A percentile compares a stretch with the other conserved stretches of the same genome.
phyloP scores from a whole-genome alignment of 2,113 vertebrate species.

The Antigone vipio region DNA sequence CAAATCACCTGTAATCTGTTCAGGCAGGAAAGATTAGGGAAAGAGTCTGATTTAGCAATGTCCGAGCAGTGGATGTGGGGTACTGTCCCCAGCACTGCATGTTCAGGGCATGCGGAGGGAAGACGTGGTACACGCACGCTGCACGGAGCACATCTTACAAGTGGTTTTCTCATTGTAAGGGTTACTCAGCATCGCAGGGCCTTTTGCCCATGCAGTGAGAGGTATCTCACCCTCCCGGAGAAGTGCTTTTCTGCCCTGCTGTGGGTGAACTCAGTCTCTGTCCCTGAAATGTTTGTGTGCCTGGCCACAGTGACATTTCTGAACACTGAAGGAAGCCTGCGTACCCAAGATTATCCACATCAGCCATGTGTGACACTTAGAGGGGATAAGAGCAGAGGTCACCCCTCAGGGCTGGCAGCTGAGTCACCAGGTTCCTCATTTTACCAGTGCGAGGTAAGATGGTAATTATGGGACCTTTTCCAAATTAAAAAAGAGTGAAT shows the following conservation, averaged over 20 bases:
- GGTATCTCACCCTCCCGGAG: not conserved
- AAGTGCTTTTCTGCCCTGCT: not conserved
- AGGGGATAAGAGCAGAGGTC: not conserved
- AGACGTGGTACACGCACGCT: accelerated
- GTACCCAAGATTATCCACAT: not conserved
- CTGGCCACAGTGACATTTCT: not conserved
- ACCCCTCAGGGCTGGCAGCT: accelerated
- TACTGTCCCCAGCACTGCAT: not conserved
- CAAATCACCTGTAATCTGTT: too few relatives aligned
- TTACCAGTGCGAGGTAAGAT: not conserved
- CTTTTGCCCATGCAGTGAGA: not conserved
- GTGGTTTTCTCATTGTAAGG: not conserved
- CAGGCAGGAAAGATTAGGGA: not conserved
- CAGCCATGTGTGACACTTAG: not conserved
- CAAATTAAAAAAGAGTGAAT: not conserved
- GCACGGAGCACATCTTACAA: not conserved
- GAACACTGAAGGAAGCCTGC: not conserved
- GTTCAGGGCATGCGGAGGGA: accelerated
- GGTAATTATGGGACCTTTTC: not conserved
- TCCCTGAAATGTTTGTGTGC: not conserved
- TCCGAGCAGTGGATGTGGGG: not conserved
- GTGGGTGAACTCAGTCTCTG: not conserved
- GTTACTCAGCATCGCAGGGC: not conserved
- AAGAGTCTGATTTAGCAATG: not conserved
- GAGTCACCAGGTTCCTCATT: not conserved